Evolutionary conservation across 2,797 vertebrate species (phyloP).

Genomic region (Potorous gilbertii): DNA sequence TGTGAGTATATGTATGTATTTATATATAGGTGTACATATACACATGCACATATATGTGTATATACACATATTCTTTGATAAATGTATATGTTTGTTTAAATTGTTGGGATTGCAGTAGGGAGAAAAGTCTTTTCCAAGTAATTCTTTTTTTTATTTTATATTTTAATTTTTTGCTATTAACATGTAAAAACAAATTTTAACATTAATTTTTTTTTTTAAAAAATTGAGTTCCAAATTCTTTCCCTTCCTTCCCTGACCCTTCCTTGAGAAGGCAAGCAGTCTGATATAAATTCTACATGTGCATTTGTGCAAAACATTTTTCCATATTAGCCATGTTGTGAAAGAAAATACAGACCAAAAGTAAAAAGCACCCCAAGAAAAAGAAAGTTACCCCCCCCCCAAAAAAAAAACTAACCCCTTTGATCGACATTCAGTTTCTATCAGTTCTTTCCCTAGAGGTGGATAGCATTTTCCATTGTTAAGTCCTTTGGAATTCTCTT

Average conservation of each 20-base stretch:
- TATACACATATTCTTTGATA: not conserved
- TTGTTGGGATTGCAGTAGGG: not conserved
- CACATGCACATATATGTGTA: not conserved
- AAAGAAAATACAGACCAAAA: not conserved
- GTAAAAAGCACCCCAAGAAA: not conserved
- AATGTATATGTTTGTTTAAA: not conserved
- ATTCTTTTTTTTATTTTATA: not conserved
- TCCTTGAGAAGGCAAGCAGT: not conserved
- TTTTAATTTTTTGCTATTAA: not conserved
- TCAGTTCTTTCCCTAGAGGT: not conserved
- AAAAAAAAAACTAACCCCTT: not conserved
- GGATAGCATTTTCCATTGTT: not conserved
- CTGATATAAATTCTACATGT: not conserved
- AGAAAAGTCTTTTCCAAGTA: not conserved
- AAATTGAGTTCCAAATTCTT: not conserved
- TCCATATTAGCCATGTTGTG: not conserved
- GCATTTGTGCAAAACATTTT: not conserved
- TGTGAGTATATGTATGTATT: not conserved
- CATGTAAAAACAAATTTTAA: not conserved
- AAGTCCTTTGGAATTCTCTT: not conserved
- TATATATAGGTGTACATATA: not conserved
- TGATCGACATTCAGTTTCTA: not conserved
- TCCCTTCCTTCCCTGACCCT: not conserved
- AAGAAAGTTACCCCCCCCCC: not conserved
- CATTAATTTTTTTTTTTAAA: not conserved